Evolutionary conservation across 2,113 vertebrate genomes (phyloP), one percentile per base, ranked within the genome.

Genomic region (Cyprinodon variegatus): DNA sequence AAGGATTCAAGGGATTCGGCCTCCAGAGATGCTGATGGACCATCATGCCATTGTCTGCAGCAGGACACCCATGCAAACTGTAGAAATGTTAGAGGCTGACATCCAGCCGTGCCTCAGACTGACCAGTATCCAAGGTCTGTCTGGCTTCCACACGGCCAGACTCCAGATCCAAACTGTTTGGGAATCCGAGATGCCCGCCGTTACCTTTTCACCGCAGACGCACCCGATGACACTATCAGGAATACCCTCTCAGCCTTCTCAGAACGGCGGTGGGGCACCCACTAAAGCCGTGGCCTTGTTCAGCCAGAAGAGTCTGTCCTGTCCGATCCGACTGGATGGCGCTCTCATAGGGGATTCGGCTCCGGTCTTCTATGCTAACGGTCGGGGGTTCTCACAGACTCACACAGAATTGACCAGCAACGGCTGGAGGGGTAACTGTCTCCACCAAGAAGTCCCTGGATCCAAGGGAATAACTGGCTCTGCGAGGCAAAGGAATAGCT

Each of bases 251-350:
- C 90, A 90, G 87, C 90, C 90, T 86, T 92, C 89, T 61, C 91
- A 91, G 70, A 91, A 91, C 0, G 86, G 86, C 76, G 89, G 79
- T 0, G 85, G 75, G 71, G 76, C 72, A 0, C 73, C 91, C 72
- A 83, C 90, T 82, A 87, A 76, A 88, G 90, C 91, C 1, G 92
- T 93, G 86, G 92, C 92, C 86, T 88, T 93, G 90, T 90, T 91
- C 75, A 92, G 90, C 70, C 92, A 91, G 84, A 90, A 89, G 86
- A 90, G 59, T 79, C 77, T 89, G 82, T 93, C 92, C 9, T 93
- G 90, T 37, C 92, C 89, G 3, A 74, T 85, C 43, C 78, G 89
- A 48, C 37, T 87, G 74, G 92, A 93, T 2, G 89, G 88, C 0
- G 91, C 91, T 9, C 91, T 93, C 5, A 92, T 93, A 0, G 92